Conservation (phyloP, 2,888 invertebrate genomes). For the Heteropelma amictum region DNA sequence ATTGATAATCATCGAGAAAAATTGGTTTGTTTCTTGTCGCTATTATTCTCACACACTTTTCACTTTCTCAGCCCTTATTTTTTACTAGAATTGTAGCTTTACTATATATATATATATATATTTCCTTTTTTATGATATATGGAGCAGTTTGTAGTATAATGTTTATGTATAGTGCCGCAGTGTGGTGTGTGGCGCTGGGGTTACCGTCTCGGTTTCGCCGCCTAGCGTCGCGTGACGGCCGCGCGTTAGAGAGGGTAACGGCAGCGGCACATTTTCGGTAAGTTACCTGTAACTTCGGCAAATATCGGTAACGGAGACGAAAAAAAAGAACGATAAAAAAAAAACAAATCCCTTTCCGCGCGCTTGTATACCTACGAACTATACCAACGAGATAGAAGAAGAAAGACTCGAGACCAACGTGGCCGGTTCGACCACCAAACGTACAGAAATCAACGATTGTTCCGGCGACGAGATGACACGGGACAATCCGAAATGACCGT, state of each 20-base stretch:
- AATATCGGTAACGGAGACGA: neutral
- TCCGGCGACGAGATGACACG: too few species aligned
- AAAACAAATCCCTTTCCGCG: neutral
- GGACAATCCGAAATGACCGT: too few species aligned
- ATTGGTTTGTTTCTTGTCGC: constrained; percentile 11
- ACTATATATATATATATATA: constrained; percentile 28
- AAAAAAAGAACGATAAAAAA: neutral
- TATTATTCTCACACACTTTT: constrained; percentile 30
- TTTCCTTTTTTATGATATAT: too few species aligned
- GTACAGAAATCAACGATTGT: too few species aligned
- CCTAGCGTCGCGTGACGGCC: too few species aligned
- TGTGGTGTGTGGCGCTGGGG: constrained; percentile 51
- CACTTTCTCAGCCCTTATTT: constrained; percentile 43
- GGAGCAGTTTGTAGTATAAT: constrained; percentile 45
- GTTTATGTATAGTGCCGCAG: constrained; percentile 65
- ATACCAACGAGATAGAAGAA: too few species aligned
- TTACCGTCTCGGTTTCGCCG: neutral
- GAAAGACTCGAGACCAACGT: neutral
- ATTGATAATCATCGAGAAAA: constrained; percentile 38
- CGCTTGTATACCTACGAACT: neutral
- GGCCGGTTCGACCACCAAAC: too few species aligned
- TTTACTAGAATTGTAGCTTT: constrained; percentile 55
- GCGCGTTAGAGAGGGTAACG: neutral
- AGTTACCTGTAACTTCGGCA: constrained; percentile 59
- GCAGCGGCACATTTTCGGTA: constrained; percentile 50